These are phyloP conservation scores for Colostygia pectinataria DNA, from an alignment of 2,888 invertebrate genomes.

Conservation along the genomic window DNA sequence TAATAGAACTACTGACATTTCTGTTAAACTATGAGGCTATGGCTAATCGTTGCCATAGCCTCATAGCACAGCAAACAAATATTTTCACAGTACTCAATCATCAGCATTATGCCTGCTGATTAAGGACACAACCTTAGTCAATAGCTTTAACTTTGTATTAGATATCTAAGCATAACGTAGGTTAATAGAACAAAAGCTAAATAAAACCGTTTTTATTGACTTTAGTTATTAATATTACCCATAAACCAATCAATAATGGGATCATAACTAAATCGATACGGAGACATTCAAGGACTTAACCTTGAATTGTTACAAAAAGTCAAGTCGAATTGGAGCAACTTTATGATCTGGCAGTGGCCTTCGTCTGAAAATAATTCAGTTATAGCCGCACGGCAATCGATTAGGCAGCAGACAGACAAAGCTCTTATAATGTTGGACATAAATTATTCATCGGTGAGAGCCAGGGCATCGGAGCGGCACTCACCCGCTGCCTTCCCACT, in stretches of 20 bases:
- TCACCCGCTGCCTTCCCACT: conserved; percentile 16
- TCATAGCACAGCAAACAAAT: background rate
- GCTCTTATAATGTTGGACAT: conserved; percentile 51
- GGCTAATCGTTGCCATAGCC: too few relatives aligned
- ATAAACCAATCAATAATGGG: conserved; percentile 11
- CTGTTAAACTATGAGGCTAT: too few relatives aligned
- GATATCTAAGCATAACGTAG: background rate
- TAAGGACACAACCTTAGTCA: conserved; percentile 1
- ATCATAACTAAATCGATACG: conserved; percentile 20
- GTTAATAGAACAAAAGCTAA: background rate
- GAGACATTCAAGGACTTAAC: conserved; percentile 37
- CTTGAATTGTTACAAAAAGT: conserved; percentile 46
- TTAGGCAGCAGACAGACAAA: conserved; percentile 48
- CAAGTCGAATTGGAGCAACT: conserved; percentile 36
- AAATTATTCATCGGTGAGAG: conserved; percentile 56
- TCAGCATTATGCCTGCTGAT: background rate
- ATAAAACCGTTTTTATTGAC: conserved; percentile 1
- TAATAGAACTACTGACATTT: background rate
- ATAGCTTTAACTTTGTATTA: background rate
- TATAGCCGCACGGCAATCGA: conserved; percentile 52
- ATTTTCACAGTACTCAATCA: background rate
- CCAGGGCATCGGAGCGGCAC: conserved; percentile 30
- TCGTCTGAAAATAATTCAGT: conserved; percentile 58
- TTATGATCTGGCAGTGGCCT: conserved; percentile 47
- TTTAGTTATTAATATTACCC: background rate